Base-by-base conservation (phyloP, 1,140 invertebrate genomes). In the Augochlora pura region DNA sequence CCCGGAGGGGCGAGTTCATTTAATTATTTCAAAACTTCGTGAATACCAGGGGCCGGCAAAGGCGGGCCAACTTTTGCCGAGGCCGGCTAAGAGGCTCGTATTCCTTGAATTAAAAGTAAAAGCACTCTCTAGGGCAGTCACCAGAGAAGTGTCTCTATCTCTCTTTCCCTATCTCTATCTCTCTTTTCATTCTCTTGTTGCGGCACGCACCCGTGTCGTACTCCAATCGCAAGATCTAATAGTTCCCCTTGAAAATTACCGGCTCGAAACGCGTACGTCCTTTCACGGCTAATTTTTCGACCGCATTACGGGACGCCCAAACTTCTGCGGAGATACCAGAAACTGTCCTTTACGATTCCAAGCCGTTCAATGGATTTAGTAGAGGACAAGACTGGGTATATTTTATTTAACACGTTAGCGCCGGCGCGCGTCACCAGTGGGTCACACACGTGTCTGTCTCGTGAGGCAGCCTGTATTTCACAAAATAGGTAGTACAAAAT, bases 61-160 rank as follows among this genome's bases (percentile, higher is more conserved):
- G 46, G 3, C 63, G n/a, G 39, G 25, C 62, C 4, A 74, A 74
- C 49, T 54, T 38, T 66, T 57, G 27, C 32, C 73, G 10, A 16
- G 18, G 16, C 63, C 46, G 21, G 5, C 39, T 59, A n/a, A 64
- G 71, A 49, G n/a, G n/a, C 62, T 64, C 60, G 42, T 42, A 54
- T 76, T 59, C 23, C 42, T 59, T 46, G 14, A 32, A 76, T 76
- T 76, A 60, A 76, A 76, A 76, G 38, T 67, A 68, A 59, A 76
- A 67, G 23, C 52, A 16, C 23, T 21, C 23, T 14, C 38, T 3
- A 4, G 38, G 1, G 39, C 12, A 46, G 27, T 18, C 14, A 9
- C 6, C 9, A 62, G 25, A 62, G 23, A 7, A 5, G 21, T 7
- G 21, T 0, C 18, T 2, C 21, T 9, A 10, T 12, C 12, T 32